Evolutionary conservation across 2,797 vertebrate species (phyloP).

Genomic region (Strix occidentalis): DNA sequence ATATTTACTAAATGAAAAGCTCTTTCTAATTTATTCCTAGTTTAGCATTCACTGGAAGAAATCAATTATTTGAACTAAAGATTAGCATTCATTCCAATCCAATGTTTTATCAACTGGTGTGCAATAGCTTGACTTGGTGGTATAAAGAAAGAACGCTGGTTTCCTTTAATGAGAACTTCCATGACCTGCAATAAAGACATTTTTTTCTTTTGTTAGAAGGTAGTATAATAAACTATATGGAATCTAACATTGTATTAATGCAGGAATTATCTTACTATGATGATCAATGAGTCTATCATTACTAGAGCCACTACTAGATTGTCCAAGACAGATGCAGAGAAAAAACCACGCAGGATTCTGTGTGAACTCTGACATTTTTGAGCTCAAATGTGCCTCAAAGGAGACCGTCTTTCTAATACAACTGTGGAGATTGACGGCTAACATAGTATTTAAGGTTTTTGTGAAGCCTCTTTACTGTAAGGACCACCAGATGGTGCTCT

Average conservation of each 20-base stretch:
- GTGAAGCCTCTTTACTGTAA: background rate
- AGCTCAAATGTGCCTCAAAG: background rate
- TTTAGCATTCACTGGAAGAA: background rate
- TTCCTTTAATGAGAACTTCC: conserved; percentile 81
- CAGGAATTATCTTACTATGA: background rate
- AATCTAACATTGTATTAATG: background rate
- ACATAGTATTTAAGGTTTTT: background rate
- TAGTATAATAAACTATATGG: background rate
- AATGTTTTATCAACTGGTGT: conserved; percentile 90
- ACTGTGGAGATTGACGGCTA: background rate
- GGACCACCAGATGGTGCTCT: background rate
- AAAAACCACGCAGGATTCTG: background rate
- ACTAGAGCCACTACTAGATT: background rate
- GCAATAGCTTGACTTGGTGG: conserved; percentile 89
- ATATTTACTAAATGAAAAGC: background rate
- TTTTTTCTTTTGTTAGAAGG: background rate
- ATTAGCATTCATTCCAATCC: conserved; percentile 87
- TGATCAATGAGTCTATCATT: background rate
- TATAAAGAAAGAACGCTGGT: conserved; percentile 72
- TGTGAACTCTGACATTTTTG: background rate
- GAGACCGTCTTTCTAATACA: background rate
- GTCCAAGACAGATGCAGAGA: background rate
- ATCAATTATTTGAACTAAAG: conserved; percentile 70
- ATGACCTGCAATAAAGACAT: conserved; percentile 77
- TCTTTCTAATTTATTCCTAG: background rate